A percentile compares a stretch with the other conserved stretches of the same genome.
phyloP scores from a whole-genome alignment of 92 coral and sea anemone species.

The Montipora capitata region DNA sequence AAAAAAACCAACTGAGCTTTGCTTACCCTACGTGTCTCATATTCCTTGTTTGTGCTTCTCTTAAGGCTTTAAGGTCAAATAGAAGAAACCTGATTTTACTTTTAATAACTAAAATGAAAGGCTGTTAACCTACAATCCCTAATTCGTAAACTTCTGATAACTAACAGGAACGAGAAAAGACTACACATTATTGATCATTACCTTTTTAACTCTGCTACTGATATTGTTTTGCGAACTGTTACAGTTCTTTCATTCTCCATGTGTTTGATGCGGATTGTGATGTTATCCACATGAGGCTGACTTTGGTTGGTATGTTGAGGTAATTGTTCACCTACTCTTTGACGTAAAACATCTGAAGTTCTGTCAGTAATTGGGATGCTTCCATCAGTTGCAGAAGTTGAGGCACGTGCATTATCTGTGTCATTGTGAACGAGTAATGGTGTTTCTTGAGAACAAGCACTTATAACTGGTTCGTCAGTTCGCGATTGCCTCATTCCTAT shows the following conservation, averaged over 20 bases:
- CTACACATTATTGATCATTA: slow-evolving; percentile 11
- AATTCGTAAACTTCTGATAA: too few relatives aligned
- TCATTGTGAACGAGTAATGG: background rate
- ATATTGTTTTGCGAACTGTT: slow-evolving; percentile 72
- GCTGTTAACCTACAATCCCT: too few relatives aligned
- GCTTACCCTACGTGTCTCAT: too few relatives aligned
- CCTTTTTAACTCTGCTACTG: slow-evolving; percentile 96
- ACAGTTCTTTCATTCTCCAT: slow-evolving; percentile 84
- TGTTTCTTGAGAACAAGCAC: background rate
- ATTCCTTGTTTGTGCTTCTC: too few relatives aligned
- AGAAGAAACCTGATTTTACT: too few relatives aligned
- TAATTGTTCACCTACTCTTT: slow-evolving; percentile 9
- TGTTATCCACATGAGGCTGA: slow-evolving; percentile 37
- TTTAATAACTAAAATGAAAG: too few relatives aligned
- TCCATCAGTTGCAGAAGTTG: slow-evolving; percentile 16
- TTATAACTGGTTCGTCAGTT: background rate
- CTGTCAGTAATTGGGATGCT: slow-evolving; percentile 4
- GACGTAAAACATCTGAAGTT: background rate
- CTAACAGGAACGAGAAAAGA: background rate
- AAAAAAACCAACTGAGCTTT: too few relatives aligned
- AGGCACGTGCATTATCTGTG: background rate
- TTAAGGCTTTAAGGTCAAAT: too few relatives aligned
- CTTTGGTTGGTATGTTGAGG: background rate
- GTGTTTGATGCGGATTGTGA: slow-evolving; percentile 85
- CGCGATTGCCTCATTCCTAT: background rate